Evolutionary conservation across 2,888 invertebrate species (phyloP).

Genomic region (Serripes groenlandicus): DNA sequence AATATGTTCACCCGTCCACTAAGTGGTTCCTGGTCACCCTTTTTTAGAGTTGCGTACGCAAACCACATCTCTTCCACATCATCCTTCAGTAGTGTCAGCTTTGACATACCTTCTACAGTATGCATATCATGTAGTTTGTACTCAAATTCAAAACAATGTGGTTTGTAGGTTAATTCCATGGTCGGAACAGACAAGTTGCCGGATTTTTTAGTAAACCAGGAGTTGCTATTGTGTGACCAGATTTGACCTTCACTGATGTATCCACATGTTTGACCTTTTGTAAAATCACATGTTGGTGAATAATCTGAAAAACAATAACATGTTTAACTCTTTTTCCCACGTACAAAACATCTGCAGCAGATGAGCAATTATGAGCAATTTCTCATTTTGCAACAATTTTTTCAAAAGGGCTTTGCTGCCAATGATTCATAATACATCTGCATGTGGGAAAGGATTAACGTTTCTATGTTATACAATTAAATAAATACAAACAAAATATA

Average conservation of each 20-base stretch:
- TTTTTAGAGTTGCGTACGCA: not conserved
- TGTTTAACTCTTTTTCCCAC: not conserved
- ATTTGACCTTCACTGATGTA: slow-evolving; percentile 6
- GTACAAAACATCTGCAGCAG: not conserved
- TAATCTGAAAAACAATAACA: not conserved
- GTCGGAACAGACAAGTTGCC: not conserved
- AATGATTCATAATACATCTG: too few species aligned
- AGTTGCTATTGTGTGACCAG: not conserved
- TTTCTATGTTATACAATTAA: too few species aligned
- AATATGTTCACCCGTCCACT: not conserved
- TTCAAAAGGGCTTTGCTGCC: too few species aligned
- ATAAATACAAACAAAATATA: too few species aligned
- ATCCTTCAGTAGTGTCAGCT: not conserved
- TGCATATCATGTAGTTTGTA: slow-evolving; percentile 5
- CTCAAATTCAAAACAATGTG: slow-evolving; percentile 14
- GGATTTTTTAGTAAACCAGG: not conserved
- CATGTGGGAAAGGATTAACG: too few species aligned
- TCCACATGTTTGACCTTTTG: not conserved
- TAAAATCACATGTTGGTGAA: slow-evolving; percentile 3
- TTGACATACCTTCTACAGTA: not conserved
- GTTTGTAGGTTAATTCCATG: not conserved
- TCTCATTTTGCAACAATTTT: too few species aligned
- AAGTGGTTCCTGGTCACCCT: not conserved
- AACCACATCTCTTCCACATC: slow-evolving; percentile 5
- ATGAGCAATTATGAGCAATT: too few species aligned